phyloP scores from a whole-genome alignment of 2,797 vertebrate species.

The Spondyliosoma cantharus region DNA sequence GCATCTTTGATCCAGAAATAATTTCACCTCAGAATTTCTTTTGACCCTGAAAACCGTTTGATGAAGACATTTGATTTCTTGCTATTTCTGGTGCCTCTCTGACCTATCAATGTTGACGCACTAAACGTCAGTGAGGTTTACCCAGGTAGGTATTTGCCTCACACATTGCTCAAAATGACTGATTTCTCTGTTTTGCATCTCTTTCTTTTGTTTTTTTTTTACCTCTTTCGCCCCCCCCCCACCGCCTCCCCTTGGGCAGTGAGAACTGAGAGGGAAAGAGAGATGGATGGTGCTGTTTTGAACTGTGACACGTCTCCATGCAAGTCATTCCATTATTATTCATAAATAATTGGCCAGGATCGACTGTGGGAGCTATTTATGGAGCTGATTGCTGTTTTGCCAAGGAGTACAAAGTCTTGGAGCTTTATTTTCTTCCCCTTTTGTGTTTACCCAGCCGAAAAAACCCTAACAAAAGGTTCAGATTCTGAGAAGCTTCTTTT shows the following conservation, averaged over 20 bases:
- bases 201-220: background rate
- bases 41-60: conserved; percentile 49
- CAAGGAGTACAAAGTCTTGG: conserved; percentile 57
- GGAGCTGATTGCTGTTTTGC: conserved; percentile 74
- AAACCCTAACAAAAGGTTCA: conserved; percentile 19
- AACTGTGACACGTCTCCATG: conserved; percentile 77
- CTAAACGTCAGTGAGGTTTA: conserved; percentile 39
- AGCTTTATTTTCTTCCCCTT: conserved; percentile 31
- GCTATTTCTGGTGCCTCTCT: conserved; percentile 56
- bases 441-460: conserved; percentile 34
- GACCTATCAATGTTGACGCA: conserved; percentile 52
- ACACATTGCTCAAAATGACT: conserved; percentile 58
- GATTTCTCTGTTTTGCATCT: conserved; percentile 48
- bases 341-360: conserved; percentile 81
- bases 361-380: conserved; percentile 76
- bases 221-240: conserved; percentile 37
- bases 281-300: conserved; percentile 81
- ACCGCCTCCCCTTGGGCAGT: conserved; percentile 62
- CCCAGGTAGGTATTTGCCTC: conserved; percentile 43
- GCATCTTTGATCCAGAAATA: conserved; percentile 60
- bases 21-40: conserved; percentile 30
- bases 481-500: conserved; percentile 32
- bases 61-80: conserved; percentile 45
- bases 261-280: conserved; percentile 60
- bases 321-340: conserved; percentile 80